Base-by-base conservation (phyloP, 2,888 invertebrate genomes). In the Zygothrica quintamaculata region DNA sequence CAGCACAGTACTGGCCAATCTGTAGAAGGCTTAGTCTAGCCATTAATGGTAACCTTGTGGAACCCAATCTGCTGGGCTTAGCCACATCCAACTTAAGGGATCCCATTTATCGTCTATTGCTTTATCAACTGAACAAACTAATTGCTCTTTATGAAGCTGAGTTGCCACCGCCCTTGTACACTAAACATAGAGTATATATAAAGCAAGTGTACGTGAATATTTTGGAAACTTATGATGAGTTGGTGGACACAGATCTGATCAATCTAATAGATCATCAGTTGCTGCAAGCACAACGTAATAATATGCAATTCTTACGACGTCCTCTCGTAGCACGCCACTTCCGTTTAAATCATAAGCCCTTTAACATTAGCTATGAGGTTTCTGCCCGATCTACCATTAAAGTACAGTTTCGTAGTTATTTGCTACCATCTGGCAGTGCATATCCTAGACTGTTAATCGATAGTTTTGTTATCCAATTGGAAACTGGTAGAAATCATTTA, bases 311-410 rank as follows among this genome's bases (percentile, higher is more conserved):
- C 7, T 43, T 88, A 12, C 61, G 61, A 3, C 71, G 81, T 6
- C 74, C 76, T 16, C 61, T 88, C 6, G 74, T 88, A 9, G 93
- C 93, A 1, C 93, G 94, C 33, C 94, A 95, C 84, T 92, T 93
- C 39, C 94, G 95, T 70, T 91, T 95, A 29, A 94, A 94, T 90
- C 94, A 95, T 90, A 93, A 94, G 58, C 92, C 92, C 0, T 95
- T 95, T 91, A 92, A 91, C 46, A 92, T 94, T 46, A 92, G 91
- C 58, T 88, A 94, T 61, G 90, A 93, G 22, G 89, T 95, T 4
- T 91, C 92, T 43, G 92, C 94, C 46, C 92, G 93, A 22, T 91
- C 92, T 56, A 90, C 92, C 3, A 90, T 89, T 25, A 91, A 92
- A 29, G 93, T 92, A 0, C 91, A 92, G 8, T 89, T 95, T 56